phyloP scores from a whole-genome alignment of 2,113 vertebrate species.

The Tyrannus savana region DNA sequence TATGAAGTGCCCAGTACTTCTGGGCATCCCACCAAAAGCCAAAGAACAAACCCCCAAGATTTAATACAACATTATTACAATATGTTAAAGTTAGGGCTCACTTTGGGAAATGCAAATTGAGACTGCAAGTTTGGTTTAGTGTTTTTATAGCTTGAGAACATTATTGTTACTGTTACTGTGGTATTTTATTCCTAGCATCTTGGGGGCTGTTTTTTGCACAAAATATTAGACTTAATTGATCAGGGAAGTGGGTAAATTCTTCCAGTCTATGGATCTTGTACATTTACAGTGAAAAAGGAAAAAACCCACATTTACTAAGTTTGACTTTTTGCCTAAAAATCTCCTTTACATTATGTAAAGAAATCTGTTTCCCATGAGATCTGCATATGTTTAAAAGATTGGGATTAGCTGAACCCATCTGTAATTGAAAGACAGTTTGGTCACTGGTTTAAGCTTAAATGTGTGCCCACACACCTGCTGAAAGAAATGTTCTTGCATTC shows the following conservation, averaged over 20 bases:
- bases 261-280: not conserved
- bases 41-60: not conserved
- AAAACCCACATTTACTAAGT: not conserved
- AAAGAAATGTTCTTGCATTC: not conserved
- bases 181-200: not conserved
- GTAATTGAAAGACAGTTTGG: not conserved
- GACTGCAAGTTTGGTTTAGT: not conserved
- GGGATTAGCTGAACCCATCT: not conserved
- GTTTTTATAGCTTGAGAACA: not conserved
- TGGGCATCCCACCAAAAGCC: not conserved
- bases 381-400: not conserved
- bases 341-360: not conserved
- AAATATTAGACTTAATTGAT: not conserved
- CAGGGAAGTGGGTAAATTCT: not conserved
- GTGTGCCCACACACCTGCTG: not conserved
- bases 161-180: conserved; percentile 9
- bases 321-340: not conserved
- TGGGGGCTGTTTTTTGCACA: not conserved
- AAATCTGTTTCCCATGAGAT: not conserved
- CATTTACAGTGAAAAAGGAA: not conserved
- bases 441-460: not conserved
- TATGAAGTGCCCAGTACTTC: not conserved
- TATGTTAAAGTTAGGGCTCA: not conserved
- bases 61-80: not conserved
- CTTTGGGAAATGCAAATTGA: conserved; percentile 8